Percentiles rank a stretch among this genome's conserved stretches.
Conservation (phyloP, 2,797 vertebrate genomes). For the Hydrolagus colliei region DNA sequence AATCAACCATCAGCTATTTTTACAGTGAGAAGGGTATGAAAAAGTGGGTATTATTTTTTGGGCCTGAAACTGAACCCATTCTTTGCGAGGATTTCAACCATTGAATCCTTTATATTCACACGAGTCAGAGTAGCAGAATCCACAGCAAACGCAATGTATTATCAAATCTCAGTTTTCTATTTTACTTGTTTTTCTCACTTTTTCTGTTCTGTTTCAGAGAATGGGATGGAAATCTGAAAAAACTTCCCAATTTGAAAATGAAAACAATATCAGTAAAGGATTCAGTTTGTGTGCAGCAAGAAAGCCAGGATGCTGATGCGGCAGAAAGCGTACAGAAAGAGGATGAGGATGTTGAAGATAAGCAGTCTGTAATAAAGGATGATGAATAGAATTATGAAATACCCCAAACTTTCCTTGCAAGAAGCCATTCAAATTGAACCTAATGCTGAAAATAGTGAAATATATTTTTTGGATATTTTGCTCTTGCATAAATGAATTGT, state of each 20-base stretch:
- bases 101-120: too few species aligned
- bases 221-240: conserved; percentile 86
- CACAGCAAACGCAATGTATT: background rate
- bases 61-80: too few species aligned
- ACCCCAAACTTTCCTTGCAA: background rate
- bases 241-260: conserved; percentile 89
- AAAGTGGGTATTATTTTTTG: too few species aligned
- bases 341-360: conserved; percentile 36
- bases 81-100: too few species aligned
- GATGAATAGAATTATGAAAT: background rate
- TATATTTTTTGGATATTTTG: background rate
- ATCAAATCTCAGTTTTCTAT: background rate
- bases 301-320: conserved; percentile 41
- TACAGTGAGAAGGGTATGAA: too few species aligned
- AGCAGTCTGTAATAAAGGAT: conserved; percentile 33
- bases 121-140: too few species aligned
- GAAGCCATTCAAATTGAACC: background rate
- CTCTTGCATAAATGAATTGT: background rate
- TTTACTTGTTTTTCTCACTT: conserved; percentile 5
- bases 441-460: background rate
- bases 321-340: conserved; percentile 41
- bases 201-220: conserved; percentile 56
- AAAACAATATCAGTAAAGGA: conserved; percentile 67
- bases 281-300: conserved; percentile 41
- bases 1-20: too few species aligned